Evolutionary conservation across 2,888 invertebrate genomes (phyloP).

Genomic region (Parnassius glacialis): DNA sequence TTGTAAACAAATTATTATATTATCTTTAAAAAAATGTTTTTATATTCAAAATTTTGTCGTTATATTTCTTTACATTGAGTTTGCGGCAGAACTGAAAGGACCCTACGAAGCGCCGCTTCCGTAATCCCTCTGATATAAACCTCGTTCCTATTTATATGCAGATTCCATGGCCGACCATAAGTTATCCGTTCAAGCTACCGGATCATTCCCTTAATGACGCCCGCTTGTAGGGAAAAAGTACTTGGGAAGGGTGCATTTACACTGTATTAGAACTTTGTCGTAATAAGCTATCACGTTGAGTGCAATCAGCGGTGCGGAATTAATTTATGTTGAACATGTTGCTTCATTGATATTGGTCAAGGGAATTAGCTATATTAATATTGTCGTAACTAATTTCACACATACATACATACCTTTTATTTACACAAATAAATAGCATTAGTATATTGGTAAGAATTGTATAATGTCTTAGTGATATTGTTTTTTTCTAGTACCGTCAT

Average conservation of each 20-base stretch:
- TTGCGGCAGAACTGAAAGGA: constrained; percentile 29
- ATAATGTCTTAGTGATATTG: too few species aligned
- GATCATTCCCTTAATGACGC: constrained; percentile 75
- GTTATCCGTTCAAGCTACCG: constrained; percentile 71
- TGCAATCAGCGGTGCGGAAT: constrained; percentile 62
- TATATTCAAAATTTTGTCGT: constrained; percentile 1
- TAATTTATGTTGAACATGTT: constrained; percentile 71
- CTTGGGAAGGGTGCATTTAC: constrained; percentile 55
- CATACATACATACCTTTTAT: too few species aligned
- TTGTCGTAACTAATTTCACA: background rate
- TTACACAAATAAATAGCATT: too few species aligned
- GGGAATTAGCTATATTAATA: constrained; percentile 7
- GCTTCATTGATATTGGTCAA: constrained; percentile 58
- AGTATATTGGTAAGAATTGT: too few species aligned
- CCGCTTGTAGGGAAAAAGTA: constrained; percentile 67
- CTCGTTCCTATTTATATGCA: constrained; percentile 79
- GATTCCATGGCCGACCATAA: constrained; percentile 76
- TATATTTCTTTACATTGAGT: background rate
- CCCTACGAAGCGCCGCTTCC: constrained; percentile 29
- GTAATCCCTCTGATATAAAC: constrained; percentile 52
- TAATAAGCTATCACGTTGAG: constrained; percentile 42
- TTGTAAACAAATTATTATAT: too few species aligned
- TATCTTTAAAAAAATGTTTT: too few species aligned
- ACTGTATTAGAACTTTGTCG: constrained; percentile 53
- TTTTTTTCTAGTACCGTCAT: too few species aligned